A percentile compares a stretch with the other conserved stretches of the same genome.
phyloP scores from a whole-genome alignment of 2,113 vertebrate genomes.

The Syngnathus scovelli region DNA sequence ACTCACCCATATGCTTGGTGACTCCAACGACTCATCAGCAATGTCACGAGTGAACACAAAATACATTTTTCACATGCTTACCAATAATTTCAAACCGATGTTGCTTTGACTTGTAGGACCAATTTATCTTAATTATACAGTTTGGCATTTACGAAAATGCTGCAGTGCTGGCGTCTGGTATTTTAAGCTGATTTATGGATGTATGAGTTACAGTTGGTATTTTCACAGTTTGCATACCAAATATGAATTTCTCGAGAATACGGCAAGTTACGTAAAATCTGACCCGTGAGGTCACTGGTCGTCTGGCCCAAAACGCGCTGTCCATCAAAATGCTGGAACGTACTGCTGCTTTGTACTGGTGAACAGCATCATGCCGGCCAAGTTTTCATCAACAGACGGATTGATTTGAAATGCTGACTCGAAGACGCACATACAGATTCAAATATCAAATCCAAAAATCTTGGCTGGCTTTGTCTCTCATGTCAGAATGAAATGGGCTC shows the following conservation, averaged over 20 bases:
- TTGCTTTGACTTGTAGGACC: not conserved
- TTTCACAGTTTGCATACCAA: not conserved
- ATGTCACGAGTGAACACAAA: constrained; percentile 11
- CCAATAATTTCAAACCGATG: not conserved
- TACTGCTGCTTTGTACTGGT: constrained; percentile 19
- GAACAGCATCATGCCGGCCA: constrained; percentile 16
- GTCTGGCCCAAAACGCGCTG: constrained; percentile 20
- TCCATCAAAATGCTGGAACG: constrained; percentile 29
- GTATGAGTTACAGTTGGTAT: not conserved
- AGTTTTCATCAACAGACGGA: constrained; percentile 42
- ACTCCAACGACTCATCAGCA: constrained; percentile 4
- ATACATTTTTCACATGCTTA: not conserved
- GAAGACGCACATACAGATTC: constrained; percentile 29
- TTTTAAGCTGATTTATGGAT: not conserved
- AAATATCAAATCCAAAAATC: constrained; percentile 36
- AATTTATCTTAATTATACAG: not conserved
- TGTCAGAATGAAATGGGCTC: constrained; percentile 34
- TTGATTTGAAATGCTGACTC: constrained; percentile 31
- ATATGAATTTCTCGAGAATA: constrained; percentile 24
- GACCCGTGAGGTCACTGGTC: constrained; percentile 26
- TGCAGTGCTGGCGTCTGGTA: not conserved
- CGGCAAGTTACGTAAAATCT: constrained; percentile 29
- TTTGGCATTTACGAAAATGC: not conserved
- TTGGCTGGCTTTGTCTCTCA: constrained; percentile 42
- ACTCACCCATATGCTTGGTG: constrained; percentile 14